A percentile compares a stretch with the other conserved stretches of the same genome.
phyloP scores from a whole-genome alignment of 2,113 vertebrate genomes.

The Azemiops feae region DNA sequence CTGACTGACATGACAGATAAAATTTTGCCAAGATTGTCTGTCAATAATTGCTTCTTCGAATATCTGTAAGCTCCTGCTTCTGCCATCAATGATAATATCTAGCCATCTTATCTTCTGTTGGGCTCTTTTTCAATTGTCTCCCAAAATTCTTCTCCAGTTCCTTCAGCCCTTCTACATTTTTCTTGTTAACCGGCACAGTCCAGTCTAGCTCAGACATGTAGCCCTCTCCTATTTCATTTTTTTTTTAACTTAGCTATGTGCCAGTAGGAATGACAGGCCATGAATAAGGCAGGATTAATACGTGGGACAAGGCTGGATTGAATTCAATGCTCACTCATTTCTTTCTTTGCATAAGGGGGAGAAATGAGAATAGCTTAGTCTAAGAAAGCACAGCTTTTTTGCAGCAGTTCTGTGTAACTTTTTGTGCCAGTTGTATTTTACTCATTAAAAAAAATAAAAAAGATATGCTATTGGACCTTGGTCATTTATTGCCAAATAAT shows the following conservation, averaged over 20 bases:
- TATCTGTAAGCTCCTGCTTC: not conserved
- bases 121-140: not conserved
- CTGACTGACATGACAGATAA: not conserved
- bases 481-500: not conserved
- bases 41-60: not conserved
- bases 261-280: not conserved
- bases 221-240: not conserved
- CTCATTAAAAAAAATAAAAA: not conserved
- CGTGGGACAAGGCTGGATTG: not conserved
- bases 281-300: not conserved
- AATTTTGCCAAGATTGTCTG: not conserved
- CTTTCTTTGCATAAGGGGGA: not conserved
- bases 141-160: not conserved
- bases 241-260: not conserved
- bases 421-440: not conserved
- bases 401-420: not conserved
- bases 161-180: not conserved
- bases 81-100: not conserved
- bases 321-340: not conserved
- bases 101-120: not conserved
- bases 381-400: not conserved
- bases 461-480: not conserved
- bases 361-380: not conserved
- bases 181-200: not conserved
- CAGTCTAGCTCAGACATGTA: not conserved